phyloP scores from a whole-genome alignment of 1,140 invertebrate genomes.

The Dufourea novaeangliae region DNA sequence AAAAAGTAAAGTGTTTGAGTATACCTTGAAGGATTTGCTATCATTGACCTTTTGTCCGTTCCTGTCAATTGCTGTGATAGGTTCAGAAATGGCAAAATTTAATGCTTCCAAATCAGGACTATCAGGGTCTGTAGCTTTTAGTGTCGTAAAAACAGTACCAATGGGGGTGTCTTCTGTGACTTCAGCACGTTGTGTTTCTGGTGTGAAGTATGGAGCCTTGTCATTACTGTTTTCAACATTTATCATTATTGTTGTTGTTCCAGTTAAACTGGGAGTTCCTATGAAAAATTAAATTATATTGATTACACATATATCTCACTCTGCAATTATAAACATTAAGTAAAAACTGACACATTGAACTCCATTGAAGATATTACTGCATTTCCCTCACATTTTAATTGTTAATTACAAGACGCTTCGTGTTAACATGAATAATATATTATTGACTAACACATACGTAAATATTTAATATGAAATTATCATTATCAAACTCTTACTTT shows the following conservation, averaged over 20 bases:
- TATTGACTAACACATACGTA: too few species aligned
- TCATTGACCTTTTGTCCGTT: conserved; percentile 88
- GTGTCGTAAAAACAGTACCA: conserved; percentile 87
- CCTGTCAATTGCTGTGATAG: conserved; percentile 89
- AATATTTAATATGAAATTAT: too few species aligned
- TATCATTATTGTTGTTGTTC: conserved; percentile 89
- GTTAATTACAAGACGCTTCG: too few species aligned
- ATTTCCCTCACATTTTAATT: too few species aligned
- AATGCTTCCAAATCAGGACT: conserved; percentile 86
- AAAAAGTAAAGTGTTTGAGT: neutral
- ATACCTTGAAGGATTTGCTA: conserved; percentile 76
- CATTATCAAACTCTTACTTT: too few species aligned
- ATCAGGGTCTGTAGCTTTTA: conserved; percentile 92
- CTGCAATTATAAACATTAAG: neutral
- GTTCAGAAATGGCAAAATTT: conserved; percentile 87
- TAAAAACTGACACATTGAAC: too few species aligned
- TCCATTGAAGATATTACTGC: too few species aligned
- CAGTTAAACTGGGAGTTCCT: conserved; percentile 90
- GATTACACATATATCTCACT: neutral
- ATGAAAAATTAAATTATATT: conserved; percentile 5
- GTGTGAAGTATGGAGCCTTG: conserved; percentile 93
- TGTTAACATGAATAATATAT: too few species aligned
- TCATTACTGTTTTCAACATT: conserved; percentile 93
- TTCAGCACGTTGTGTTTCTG: conserved; percentile 90
- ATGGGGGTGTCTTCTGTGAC: conserved; percentile 90